Conservation (phyloP, 2,797 vertebrate genomes). For the Pipistrellus pipistrellus region DNA sequence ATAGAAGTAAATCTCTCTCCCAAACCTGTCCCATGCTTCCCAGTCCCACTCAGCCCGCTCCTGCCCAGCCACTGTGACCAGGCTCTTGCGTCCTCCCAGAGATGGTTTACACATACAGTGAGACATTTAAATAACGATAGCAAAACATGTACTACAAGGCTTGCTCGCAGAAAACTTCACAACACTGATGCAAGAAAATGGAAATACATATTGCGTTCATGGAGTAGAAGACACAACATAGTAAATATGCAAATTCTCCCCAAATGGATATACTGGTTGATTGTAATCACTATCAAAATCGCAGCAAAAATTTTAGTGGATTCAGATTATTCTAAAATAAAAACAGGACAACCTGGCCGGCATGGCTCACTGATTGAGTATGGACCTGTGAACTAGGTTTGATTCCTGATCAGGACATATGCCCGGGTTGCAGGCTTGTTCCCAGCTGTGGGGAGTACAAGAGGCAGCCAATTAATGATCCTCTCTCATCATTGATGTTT, state of each 20-base stretch:
- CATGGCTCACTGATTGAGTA: too few relatives aligned
- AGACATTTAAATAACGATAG: background rate
- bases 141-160: background rate
- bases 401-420: too few relatives aligned
- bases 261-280: background rate
- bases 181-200: background rate
- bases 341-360: background rate
- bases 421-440: too few relatives aligned
- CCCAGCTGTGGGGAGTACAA: too few relatives aligned
- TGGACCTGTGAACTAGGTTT: too few relatives aligned
- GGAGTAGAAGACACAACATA: background rate
- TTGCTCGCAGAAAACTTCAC: background rate
- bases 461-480: too few relatives aligned
- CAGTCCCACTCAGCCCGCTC: background rate
- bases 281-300: background rate
- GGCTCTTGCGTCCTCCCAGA: background rate
- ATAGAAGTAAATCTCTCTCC: background rate
- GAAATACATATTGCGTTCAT: background rate
- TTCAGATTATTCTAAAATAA: conserved; percentile 13
- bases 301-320: background rate
- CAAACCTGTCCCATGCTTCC: background rate
- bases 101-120: fast-evolving
- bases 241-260: background rate
- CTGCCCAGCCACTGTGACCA: background rate
- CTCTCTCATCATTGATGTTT: too few relatives aligned